Evolutionary conservation across 2,113 vertebrate genomes (phyloP).

Genomic region (Ellobius talpinus): DNA sequence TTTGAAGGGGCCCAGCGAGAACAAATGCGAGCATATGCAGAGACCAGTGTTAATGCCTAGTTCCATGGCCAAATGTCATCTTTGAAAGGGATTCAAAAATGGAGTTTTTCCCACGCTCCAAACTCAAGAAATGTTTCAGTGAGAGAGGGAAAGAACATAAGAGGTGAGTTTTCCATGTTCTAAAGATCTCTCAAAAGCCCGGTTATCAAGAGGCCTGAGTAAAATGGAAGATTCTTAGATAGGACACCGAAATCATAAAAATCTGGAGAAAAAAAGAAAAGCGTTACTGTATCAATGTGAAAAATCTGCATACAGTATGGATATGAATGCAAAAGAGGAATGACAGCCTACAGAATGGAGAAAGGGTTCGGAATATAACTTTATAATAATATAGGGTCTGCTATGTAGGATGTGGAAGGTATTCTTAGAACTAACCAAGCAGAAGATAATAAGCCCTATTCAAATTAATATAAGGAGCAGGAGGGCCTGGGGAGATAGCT

Average conservation of each 20-base stretch:
- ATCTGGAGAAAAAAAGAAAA: background rate
- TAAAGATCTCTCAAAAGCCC: background rate
- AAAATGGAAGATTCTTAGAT: background rate
- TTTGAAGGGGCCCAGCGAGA: conserved; percentile 25
- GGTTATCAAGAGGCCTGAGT: conserved; percentile 24
- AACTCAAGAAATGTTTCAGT: background rate
- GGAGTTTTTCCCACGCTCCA: background rate
- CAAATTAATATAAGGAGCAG: background rate
- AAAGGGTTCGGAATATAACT: background rate
- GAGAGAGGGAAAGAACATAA: background rate
- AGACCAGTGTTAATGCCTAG: background rate
- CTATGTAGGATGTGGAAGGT: background rate
- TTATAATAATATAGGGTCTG: too few species aligned
- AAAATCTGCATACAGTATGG: background rate
- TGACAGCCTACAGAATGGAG: background rate
- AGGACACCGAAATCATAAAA: background rate
- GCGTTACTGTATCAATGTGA: background rate
- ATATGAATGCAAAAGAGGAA: background rate
- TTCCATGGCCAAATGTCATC: background rate
- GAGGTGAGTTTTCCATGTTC: background rate
- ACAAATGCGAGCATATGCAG: background rate
- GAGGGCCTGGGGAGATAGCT: background rate
- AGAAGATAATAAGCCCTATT: background rate
- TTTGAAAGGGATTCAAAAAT: background rate
- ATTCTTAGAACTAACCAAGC: background rate